phyloP scores from a whole-genome alignment of 1,140 invertebrate genomes.

The Drosophila teissieri region DNA sequence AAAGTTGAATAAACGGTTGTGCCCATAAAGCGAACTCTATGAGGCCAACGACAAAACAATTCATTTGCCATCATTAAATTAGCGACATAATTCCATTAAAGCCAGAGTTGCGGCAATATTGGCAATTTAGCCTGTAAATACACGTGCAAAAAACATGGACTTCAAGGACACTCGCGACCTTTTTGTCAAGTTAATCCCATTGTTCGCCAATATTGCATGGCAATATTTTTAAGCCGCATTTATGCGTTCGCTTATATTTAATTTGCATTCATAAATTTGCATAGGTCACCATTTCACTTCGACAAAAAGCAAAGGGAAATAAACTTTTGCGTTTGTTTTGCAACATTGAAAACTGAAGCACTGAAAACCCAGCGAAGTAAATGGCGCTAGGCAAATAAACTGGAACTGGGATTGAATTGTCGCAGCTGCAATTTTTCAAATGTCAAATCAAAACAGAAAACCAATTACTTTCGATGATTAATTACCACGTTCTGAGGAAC shows the following conservation, averaged over 20 bases:
- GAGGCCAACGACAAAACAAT: background rate
- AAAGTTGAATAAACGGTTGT: constrained; percentile 33
- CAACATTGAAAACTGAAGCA: constrained; percentile 6
- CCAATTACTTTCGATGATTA: constrained; percentile 80
- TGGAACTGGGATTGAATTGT: constrained; percentile 57
- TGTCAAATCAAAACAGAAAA: constrained; percentile 81
- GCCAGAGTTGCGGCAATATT: background rate
- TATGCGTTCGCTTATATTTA: constrained; percentile 52
- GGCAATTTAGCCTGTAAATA: constrained; percentile 11
- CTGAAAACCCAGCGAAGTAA: constrained; percentile 12
- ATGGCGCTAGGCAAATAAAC: constrained; percentile 12
- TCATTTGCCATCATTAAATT: background rate
- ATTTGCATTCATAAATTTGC: constrained; percentile 52
- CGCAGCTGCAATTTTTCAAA: constrained; percentile 80
- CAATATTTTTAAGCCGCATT: constrained; percentile 28
- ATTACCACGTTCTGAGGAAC: constrained; percentile 53
- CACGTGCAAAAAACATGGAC: constrained; percentile 1
- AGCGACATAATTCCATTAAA: constrained; percentile 20
- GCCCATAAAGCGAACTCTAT: constrained; percentile 7
- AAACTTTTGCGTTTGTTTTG: constrained; percentile 13
- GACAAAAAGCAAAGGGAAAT: constrained; percentile 1
- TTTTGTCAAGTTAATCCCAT: constrained; percentile 29
- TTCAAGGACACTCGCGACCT: constrained; percentile 23
- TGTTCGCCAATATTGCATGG: constrained; percentile 18
- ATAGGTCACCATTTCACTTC: constrained; percentile 17